Evolutionary conservation across 1,140 invertebrate species (phyloP).

Genomic region (Drosophila ficusphila): DNA sequence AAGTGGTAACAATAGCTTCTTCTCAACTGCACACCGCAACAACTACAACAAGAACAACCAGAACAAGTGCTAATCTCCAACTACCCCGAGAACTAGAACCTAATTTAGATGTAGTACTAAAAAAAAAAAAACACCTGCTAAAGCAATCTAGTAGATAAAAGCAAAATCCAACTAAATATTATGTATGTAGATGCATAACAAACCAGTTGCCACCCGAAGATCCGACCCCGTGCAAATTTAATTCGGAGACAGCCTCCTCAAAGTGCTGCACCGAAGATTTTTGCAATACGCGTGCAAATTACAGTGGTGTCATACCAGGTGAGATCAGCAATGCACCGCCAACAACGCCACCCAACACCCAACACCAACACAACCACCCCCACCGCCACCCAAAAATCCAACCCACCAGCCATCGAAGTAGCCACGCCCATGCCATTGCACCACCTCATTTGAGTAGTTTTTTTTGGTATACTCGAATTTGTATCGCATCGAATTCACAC

Average conservation of each 20-base stretch:
- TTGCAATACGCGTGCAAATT: conserved; percentile 86
- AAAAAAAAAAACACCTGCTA: conserved; percentile 29
- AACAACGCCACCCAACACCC: background rate
- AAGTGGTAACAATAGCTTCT: conserved; percentile 57
- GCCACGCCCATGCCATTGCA: conserved; percentile 56
- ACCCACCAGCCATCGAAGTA: conserved; percentile 28
- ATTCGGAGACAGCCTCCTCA: conserved; percentile 62
- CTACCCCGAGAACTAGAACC: conserved; percentile 9
- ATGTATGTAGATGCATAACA: conserved; percentile 87
- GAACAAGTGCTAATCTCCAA: conserved; percentile 29
- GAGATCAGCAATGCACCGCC: conserved; percentile 64
- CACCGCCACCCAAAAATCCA: conserved; percentile 1
- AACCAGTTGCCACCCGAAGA: conserved; percentile 89
- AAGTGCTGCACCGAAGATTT: conserved; percentile 87
- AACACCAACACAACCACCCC: background rate
- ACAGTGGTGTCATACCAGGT: conserved; percentile 76
- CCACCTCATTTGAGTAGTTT: conserved; percentile 57
- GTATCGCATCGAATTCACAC: conserved; percentile 34
- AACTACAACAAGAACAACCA: conserved; percentile 40
- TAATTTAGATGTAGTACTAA: conserved; percentile 43
- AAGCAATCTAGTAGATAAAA: conserved; percentile 20
- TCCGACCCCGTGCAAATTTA: conserved; percentile 86
- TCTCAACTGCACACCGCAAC: conserved; percentile 55
- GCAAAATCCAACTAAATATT: conserved; percentile 41
- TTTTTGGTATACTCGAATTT: conserved; percentile 35